phyloP scores from a whole-genome alignment of 2,888 invertebrate species.

The Andrena haemorrhoa region DNA sequence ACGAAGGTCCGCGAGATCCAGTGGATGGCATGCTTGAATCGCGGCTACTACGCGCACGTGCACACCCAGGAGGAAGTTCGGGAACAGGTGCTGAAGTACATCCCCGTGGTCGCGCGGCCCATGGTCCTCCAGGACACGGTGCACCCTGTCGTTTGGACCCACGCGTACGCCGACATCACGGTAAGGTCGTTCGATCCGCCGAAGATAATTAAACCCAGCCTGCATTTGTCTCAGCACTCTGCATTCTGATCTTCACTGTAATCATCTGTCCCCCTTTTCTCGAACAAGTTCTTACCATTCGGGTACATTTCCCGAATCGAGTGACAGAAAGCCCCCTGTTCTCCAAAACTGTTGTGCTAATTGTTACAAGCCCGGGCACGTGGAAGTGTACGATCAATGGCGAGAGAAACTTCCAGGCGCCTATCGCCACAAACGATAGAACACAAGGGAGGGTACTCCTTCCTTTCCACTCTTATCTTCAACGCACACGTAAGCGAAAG shows the following conservation, averaged over 20 bases:
- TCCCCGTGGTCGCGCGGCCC: conserved; percentile 96
- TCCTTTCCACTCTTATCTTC: no score
- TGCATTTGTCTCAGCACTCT: neutral
- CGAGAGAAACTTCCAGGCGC: no score
- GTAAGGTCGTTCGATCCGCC: conserved; percentile 85
- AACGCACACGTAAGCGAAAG: neutral
- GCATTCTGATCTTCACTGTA: neutral
- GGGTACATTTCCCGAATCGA: neutral
- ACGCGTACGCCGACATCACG: conserved; percentile 95
- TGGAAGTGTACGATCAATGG: no score
- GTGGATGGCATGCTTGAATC: conserved; percentile 98
- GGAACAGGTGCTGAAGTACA: conserved; percentile 98
- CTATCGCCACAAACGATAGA: no score
- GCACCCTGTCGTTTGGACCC: conserved; percentile 97
- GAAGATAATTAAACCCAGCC: neutral
- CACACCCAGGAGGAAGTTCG: conserved; percentile 98
- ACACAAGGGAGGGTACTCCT: no score
- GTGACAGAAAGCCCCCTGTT: neutral
- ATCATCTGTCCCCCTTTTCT: no score
- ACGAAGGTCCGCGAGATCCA: conserved; percentile 95
- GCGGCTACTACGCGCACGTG: conserved; percentile 98
- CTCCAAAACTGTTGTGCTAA: no score
- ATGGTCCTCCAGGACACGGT: conserved; percentile 90
- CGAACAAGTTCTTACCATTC: no score
- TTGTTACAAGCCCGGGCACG: no score